A percentile compares a stretch with the other conserved stretches of the same genome.
Evolutionary conservation across 2,888 invertebrate genomes (phyloP).

Genomic region (Pseudolycoriella hygida): DNA sequence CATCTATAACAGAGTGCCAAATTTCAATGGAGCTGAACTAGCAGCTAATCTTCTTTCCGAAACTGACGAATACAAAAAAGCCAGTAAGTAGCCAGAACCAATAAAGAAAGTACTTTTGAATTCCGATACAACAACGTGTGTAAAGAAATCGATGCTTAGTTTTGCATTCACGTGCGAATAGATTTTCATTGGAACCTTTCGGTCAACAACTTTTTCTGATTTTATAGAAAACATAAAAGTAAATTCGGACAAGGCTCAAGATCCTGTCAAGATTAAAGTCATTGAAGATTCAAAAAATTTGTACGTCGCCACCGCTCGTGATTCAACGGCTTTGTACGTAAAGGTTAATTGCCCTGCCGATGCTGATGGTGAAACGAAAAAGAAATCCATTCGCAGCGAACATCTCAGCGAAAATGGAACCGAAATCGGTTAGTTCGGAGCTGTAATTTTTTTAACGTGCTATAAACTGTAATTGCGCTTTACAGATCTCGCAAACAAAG

Average conservation of each 20-base stretch:
- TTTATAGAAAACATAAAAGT: slow-evolving; percentile 35
- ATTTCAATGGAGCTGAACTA: slow-evolving; percentile 56
- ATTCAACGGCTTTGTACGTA: slow-evolving; percentile 53
- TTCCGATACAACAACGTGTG: too few relatives aligned
- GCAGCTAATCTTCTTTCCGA: slow-evolving; percentile 51
- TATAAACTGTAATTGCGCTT: not conserved
- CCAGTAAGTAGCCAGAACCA: slow-evolving; percentile 33
- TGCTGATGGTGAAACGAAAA: slow-evolving; percentile 28
- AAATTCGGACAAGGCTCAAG: slow-evolving; percentile 72
- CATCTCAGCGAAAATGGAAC: slow-evolving; percentile 44
- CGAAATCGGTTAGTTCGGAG: slow-evolving; percentile 40
- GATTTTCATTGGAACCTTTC: too few relatives aligned
- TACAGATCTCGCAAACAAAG: slow-evolving; percentile 21
- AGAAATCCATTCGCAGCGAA: slow-evolving; percentile 21
- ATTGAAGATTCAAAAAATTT: slow-evolving; percentile 50
- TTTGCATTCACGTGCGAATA: too few relatives aligned
- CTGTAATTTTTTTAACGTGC: not conserved
- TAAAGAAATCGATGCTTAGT: too few relatives aligned
- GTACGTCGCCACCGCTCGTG: slow-evolving; percentile 60
- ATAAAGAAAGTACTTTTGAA: too few relatives aligned
- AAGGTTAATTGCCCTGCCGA: slow-evolving; percentile 47
- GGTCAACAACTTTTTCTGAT: too few relatives aligned
- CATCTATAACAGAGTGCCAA: slow-evolving; percentile 60
- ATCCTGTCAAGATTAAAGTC: slow-evolving; percentile 44
- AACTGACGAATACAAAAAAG: slow-evolving; percentile 56